These are phyloP conservation scores for Zaprionus capensis DNA, from an alignment of 1,140 invertebrate genomes.

Conservation along the genomic window DNA sequence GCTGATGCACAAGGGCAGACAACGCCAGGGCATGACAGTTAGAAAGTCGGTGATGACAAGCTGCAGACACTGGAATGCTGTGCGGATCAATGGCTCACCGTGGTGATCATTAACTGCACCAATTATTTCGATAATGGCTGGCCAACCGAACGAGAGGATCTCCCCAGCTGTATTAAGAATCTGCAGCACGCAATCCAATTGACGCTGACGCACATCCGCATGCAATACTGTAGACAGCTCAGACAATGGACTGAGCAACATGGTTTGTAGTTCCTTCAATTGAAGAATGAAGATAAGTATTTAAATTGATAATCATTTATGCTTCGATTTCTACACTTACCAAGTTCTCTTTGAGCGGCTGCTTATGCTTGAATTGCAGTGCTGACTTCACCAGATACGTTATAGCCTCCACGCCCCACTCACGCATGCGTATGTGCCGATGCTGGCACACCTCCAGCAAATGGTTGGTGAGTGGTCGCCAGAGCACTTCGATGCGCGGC, in stretches of 20 bases:
- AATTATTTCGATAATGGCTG: constrained; percentile 96
- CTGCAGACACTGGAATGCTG: constrained; percentile 98
- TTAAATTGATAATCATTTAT: not conserved
- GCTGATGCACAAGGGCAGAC: constrained; percentile 95
- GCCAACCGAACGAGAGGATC: constrained; percentile 96
- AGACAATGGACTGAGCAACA: constrained; percentile 94
- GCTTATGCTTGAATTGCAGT: constrained; percentile 93
- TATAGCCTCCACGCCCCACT: constrained; percentile 98
- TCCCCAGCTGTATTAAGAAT: constrained; percentile 97
- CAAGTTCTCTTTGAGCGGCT: constrained; percentile 93
- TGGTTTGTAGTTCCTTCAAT: constrained; percentile 91
- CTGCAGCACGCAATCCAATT: constrained; percentile 97
- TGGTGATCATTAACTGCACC: constrained; percentile 96
- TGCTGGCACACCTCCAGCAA: constrained; percentile 98
- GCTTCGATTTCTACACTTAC: constrained; percentile 84
- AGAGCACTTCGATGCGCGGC: constrained; percentile 95
- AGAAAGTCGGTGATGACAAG: constrained; percentile 98
- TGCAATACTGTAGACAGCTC: constrained; percentile 95
- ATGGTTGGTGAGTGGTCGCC: constrained; percentile 98
- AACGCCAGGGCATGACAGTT: constrained; percentile 93
- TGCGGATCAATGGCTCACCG: constrained; percentile 95
- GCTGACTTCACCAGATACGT: constrained; percentile 97
- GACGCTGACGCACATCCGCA: constrained; percentile 96
- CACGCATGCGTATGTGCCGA: constrained; percentile 96
- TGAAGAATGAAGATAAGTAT: not conserved